Base-by-base conservation (phyloP, 2,888 invertebrate species). In the Trypoxylon attenuatum region DNA sequence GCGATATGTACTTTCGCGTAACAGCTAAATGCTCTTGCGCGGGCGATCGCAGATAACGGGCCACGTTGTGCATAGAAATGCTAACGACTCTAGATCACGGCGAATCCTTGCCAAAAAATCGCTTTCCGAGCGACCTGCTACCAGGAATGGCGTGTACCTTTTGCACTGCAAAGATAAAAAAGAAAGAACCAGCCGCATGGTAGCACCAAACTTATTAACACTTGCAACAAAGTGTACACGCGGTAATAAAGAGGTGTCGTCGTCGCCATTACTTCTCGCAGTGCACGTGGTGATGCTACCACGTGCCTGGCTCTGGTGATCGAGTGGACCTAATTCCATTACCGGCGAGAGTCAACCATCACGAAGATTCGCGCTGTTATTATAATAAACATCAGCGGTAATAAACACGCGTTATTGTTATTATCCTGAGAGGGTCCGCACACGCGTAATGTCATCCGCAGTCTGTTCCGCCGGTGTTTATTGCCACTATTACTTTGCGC, bases 291-390 rank as follows among this genome's bases (percentile, higher is more conserved):
- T n/a, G n/a, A n/a, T n/a, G n/a, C n/a, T n/a, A n/a, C n/a, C n/a
- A n/a, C n/a, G n/a, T n/a, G n/a, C n/a, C n/a, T n/a, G n/a, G n/a
- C n/a, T n/a, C n/a, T n/a, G n/a, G n/a, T n/a, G n/a, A n/a, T n/a
- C 46, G 25, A 56, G 42, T 54, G 51, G 5, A 66, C 72, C 71
- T 78, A 82, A 81, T 82, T 81, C 76, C 82, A 82, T 81, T 82
- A 80, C 60, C 68, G 58, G 59, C 52, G 58, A 56, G 61, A n/a
- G n/a, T n/a, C n/a, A n/a, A n/a, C n/a, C n/a, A 49, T 61, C 69
- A 76, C 82, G 79, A 81, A 80, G 74, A 79, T 80, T 64, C 72
- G 69, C 76, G 72, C 71, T 72, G 72, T 75, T 80, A 79, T 79
- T 78, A 74, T 75, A 69, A 69, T 74, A 69, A 76, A 69, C 65